phyloP scores from a whole-genome alignment of 2,113 vertebrate genomes.

The Nestor notabilis region DNA sequence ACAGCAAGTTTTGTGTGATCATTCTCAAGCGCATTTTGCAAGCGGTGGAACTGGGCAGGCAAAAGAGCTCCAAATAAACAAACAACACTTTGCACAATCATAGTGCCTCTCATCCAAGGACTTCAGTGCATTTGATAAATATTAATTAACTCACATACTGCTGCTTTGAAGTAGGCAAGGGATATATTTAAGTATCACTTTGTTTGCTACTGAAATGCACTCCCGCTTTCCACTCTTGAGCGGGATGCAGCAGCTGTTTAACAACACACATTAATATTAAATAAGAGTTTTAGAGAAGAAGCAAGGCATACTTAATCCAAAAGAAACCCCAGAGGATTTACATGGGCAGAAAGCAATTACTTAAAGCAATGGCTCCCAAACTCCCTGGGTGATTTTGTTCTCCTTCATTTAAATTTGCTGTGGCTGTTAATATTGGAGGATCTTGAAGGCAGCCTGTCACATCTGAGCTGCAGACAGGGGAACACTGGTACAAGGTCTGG shows the following conservation, averaged over 20 bases:
- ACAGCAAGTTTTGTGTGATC: not conserved
- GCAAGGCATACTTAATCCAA: conserved; percentile 20
- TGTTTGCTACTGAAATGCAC: not conserved
- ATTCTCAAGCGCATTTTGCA: not conserved
- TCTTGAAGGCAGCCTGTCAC: not conserved
- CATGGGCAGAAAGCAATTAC: not conserved
- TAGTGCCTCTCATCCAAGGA: not conserved
- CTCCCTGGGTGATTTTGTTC: not conserved
- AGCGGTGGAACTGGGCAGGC: not conserved
- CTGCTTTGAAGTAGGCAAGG: not conserved
- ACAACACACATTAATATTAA: conserved; percentile 43
- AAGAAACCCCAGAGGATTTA: not conserved
- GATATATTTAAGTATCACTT: not conserved
- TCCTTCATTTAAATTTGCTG: conserved; percentile 11
- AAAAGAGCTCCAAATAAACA: not conserved
- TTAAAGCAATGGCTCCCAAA: not conserved
- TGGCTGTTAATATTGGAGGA: not conserved
- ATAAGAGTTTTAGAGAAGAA: not conserved
- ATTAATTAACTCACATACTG: not conserved
- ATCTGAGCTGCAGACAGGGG: not conserved
- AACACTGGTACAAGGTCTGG: not conserved
- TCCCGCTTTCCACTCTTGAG: not conserved
- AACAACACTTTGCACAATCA: not conserved
- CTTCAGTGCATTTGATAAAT: not conserved
- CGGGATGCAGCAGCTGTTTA: not conserved